phyloP scores from a whole-genome alignment of 2,888 invertebrate species.

The Neoaliturus tenellus region DNA sequence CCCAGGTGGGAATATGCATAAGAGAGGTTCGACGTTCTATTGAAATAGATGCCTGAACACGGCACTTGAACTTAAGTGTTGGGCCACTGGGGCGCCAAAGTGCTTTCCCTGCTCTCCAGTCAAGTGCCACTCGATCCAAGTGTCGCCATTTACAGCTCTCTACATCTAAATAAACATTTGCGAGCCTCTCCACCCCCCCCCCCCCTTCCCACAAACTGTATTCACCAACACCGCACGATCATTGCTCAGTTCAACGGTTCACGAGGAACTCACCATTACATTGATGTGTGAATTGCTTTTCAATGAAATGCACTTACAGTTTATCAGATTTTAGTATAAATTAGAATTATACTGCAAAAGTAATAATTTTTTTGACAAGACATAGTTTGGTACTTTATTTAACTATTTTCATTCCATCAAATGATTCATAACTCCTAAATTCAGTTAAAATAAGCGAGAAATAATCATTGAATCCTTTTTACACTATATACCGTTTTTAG shows the following conservation, averaged over 20 bases:
- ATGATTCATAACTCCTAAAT: too few relatives aligned
- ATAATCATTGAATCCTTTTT: too few relatives aligned
- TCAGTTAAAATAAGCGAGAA: too few relatives aligned
- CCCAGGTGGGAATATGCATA: constrained; percentile 51
- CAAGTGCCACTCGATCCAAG: constrained; percentile 51
- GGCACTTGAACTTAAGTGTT: constrained; percentile 52
- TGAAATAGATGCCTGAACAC: constrained; percentile 51
- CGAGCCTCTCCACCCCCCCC: neutral
- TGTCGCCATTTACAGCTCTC: constrained; percentile 40
- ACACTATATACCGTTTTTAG: too few relatives aligned
- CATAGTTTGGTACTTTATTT: too few relatives aligned
- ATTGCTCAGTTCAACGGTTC: neutral
- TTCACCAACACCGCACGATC: neutral
- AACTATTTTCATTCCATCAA: too few relatives aligned
- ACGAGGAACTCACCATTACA: too few relatives aligned
- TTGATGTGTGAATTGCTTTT: too few relatives aligned
- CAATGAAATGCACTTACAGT: too few relatives aligned
- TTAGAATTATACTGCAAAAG: too few relatives aligned
- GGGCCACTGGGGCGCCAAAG: constrained; percentile 38
- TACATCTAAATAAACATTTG: constrained; percentile 44
- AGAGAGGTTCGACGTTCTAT: constrained; percentile 46
- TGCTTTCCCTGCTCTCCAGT: constrained; percentile 45
- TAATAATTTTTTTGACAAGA: too few relatives aligned
- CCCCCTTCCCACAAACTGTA: neutral
- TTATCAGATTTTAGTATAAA: too few relatives aligned